Percentiles rank a stretch among this genome's conserved stretches.
Evolutionary conservation across 2,797 vertebrate genomes (phyloP).

Genomic region (Sebastes taczanowskii): DNA sequence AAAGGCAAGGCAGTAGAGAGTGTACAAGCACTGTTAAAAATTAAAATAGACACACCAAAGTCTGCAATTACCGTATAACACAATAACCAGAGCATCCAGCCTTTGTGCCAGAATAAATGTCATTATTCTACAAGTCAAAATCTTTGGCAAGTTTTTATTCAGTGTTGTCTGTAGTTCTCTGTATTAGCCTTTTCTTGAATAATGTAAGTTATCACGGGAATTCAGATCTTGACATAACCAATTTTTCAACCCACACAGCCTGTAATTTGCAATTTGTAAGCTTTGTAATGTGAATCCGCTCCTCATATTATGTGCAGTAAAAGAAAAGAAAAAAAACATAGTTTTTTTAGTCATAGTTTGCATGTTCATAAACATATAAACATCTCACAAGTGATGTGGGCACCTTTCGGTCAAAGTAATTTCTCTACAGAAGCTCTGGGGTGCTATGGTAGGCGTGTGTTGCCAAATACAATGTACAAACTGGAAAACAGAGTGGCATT

Average conservation of each 20-base stretch:
- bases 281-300: not conserved
- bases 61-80: conserved; percentile 9
- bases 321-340: not conserved
- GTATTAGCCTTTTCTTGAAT: conserved; percentile 11
- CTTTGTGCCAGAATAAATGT: conserved; percentile 19
- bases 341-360: not conserved
- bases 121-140: conserved; percentile 20
- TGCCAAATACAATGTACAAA: not conserved
- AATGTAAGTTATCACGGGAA: conserved; percentile 34
- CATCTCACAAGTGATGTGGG: not conserved
- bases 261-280: conserved; percentile 21
- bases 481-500: not conserved
- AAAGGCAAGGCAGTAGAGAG: not conserved
- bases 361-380: not conserved
- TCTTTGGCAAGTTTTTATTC: conserved; percentile 24
- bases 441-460: not conserved
- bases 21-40: not conserved
- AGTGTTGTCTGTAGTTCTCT: conserved; percentile 5
- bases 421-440: not conserved
- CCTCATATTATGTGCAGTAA: not conserved
- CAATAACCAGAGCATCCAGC: not conserved
- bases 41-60: not conserved
- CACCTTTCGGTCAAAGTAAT: not conserved
- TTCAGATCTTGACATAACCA: conserved; percentile 33
- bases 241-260: conserved; percentile 40